phyloP scores from a whole-genome alignment of 2,888 invertebrate species.

The Dryomyza anilis region DNA sequence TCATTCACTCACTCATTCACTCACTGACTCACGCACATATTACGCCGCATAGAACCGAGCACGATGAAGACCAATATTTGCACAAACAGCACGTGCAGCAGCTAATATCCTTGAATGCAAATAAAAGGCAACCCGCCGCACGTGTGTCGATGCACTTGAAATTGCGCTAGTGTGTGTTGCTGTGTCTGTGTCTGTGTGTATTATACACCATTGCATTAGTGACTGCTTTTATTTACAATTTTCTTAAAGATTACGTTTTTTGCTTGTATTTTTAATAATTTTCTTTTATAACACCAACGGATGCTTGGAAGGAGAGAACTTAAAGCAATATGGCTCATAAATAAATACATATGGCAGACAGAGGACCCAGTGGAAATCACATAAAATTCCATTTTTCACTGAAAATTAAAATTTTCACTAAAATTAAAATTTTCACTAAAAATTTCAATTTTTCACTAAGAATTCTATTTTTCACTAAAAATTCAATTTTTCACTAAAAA shows the following conservation, averaged over 20 bases:
- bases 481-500: too few species aligned
- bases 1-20: background rate
- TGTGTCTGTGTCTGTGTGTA: background rate
- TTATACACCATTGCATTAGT: background rate
- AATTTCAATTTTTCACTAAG: too few species aligned
- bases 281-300: too few species aligned
- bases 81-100: background rate
- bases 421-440: too few species aligned
- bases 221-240: background rate
- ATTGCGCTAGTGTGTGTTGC: background rate
- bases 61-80: background rate
- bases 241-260: background rate
- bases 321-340: too few species aligned
- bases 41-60: background rate
- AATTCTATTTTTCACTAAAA: too few species aligned
- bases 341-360: too few species aligned
- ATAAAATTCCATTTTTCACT: too few species aligned
- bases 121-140: background rate
- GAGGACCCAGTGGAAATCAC: too few species aligned
- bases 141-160: background rate
- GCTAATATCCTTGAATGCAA: constrained; percentile 3
- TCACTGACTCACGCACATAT: background rate
- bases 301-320: too few species aligned
- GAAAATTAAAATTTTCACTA: too few species aligned
- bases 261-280: background rate